Evolutionary conservation across 2,797 vertebrate genomes (phyloP), one percentile per base, ranked within the genome.

Genomic region (Novumbra hubbsi): DNA sequence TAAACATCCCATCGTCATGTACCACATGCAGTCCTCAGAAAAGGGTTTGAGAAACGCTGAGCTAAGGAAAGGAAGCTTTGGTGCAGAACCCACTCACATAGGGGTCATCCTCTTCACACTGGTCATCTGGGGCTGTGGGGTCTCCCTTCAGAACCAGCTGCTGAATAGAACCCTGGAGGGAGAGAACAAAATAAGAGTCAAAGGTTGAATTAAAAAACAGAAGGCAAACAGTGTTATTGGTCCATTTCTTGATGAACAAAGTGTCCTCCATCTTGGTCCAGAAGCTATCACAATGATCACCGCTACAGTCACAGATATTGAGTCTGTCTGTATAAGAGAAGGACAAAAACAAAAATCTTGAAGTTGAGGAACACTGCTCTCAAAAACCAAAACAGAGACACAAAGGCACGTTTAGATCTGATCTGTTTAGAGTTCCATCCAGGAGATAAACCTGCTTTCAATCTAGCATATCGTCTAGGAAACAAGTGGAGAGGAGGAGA

Each of bases 41-140:
- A 45, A 11, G 11, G 41, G 8, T 11, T 45, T 3, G 12, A 12
- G 9, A 14, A 45, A 45, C 41, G 5, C 41, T 45, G 41, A 45
- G 4, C 0, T 14, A 14, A 41, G 41, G 9, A 14, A 45, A 14
- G 5, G 11, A 45, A 45, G 41, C 41, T 11, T 11, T 45, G 55
- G 55, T 11, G 24, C 5, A 24, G 55, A 24, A 45, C 64, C 52
- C 69, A 92, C 97, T 97, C 84, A 98, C 98, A 70, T 96, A 96
- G 16, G 96, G 93, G 66, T 98, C 96, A 62, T 97, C 96, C 49
- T 98, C 95, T 84, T 98, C 97, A 73, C 98, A 99, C 76, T 96
- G 93, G 79, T 97, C 95, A 78, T 95, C 95, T 0, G 94, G 90
- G 77, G 92, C 90, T 68, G 88, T 92, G 85, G 94, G 91, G 87